phyloP scores from a whole-genome alignment of 2,888 invertebrate species.

The Drosophila limbata region DNA sequence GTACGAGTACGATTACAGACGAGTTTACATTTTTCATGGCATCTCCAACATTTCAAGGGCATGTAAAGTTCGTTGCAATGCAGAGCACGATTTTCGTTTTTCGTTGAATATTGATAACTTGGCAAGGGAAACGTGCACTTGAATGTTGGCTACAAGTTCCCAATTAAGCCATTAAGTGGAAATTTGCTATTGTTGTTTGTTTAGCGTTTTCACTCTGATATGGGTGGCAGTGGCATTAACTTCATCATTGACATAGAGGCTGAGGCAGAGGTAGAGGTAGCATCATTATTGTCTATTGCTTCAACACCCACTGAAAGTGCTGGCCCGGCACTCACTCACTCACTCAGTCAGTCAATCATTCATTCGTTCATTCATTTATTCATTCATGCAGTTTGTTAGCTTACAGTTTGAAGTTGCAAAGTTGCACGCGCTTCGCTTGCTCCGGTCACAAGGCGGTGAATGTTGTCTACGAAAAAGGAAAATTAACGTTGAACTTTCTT shows the following conservation, averaged over 20 bases:
- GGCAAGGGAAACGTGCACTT: slow-evolving; percentile 46
- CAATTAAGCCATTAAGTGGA: slow-evolving; percentile 70
- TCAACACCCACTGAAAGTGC: slow-evolving; percentile 62
- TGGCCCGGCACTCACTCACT: slow-evolving; percentile 49
- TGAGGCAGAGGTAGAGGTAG: slow-evolving; percentile 1
- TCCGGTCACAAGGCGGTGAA: slow-evolving; percentile 70
- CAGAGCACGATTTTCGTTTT: slow-evolving; percentile 3
- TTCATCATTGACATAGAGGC: slow-evolving; percentile 28
- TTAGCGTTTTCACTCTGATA: slow-evolving; percentile 61
- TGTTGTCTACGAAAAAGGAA: slow-evolving; percentile 76
- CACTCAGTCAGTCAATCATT: slow-evolving; percentile 57
- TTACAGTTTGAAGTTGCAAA: slow-evolving; percentile 74
- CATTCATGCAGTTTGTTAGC: slow-evolving; percentile 75
- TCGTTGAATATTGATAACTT: slow-evolving; percentile 9
- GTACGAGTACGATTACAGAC: background rate
- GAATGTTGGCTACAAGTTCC: slow-evolving; percentile 26
- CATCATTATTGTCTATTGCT: slow-evolving; percentile 33
- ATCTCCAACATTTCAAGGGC: slow-evolving; percentile 11
- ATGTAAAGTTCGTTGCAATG: slow-evolving; percentile 9
- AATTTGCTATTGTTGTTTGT: slow-evolving; percentile 59
- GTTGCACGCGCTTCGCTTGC: slow-evolving; percentile 64
- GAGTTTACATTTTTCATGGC: background rate
- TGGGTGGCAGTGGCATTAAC: slow-evolving; percentile 38
- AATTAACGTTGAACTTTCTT: slow-evolving; percentile 77
- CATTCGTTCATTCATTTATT: slow-evolving; percentile 55